A percentile compares a stretch with the other conserved stretches of the same genome.
phyloP scores from a whole-genome alignment of 2,888 invertebrate genomes.

The Tupiocoris notatus region DNA sequence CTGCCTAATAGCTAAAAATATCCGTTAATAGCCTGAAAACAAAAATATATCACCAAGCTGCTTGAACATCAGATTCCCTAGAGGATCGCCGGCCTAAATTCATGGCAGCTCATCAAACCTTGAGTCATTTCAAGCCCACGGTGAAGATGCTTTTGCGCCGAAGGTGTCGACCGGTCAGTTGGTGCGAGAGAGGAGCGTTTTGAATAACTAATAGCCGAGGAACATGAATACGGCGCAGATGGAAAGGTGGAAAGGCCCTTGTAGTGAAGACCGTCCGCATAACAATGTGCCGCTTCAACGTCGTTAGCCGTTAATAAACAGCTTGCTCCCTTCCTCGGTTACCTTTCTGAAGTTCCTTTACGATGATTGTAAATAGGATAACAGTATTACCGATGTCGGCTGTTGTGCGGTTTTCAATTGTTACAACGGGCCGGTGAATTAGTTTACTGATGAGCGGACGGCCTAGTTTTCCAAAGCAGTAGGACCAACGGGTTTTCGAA shows the following conservation, averaged over 20 bases:
- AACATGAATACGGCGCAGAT: slow-evolving; percentile 29
- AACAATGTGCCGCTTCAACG: slow-evolving; percentile 31
- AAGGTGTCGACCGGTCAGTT: neutral
- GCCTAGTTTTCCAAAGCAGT: too few species aligned
- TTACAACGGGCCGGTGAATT: too few species aligned
- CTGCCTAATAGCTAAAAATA: too few species aligned
- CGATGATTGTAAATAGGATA: neutral
- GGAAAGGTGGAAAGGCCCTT: slow-evolving; percentile 8
- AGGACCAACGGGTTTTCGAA: too few species aligned
- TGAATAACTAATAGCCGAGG: slow-evolving; percentile 28
- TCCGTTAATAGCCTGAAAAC: too few species aligned
- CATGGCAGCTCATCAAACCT: too few species aligned
- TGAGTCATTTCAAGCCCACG: too few species aligned
- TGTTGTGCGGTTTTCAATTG: neutral
- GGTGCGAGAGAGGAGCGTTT: slow-evolving; percentile 2
- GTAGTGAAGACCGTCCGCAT: slow-evolving; percentile 30
- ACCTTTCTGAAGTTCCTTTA: neutral
- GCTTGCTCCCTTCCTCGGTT: slow-evolving; percentile 3
- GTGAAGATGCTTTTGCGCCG: neutral
- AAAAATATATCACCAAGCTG: too few species aligned
- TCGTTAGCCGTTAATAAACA: slow-evolving; percentile 34
- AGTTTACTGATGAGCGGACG: too few species aligned
- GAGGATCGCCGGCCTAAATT: too few species aligned
- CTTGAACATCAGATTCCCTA: too few species aligned
- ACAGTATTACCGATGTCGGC: neutral